Evolutionary conservation across 2,113 vertebrate genomes (phyloP).

Genomic region (Psilopsiagon aurifrons): DNA sequence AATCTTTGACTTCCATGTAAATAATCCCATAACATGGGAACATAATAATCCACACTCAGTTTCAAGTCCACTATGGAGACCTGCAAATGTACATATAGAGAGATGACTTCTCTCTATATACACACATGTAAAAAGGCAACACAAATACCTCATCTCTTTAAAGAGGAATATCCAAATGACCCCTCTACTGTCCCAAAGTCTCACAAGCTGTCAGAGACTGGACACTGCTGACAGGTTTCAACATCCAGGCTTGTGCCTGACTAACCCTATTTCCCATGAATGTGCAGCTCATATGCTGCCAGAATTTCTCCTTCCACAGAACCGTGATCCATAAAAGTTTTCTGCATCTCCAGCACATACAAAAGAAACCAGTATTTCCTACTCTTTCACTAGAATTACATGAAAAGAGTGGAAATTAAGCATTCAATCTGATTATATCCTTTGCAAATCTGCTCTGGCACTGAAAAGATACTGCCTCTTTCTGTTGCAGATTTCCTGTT

Average conservation of each 20-base stretch:
- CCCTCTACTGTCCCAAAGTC: not conserved
- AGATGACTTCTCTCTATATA: not conserved
- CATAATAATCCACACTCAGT: not conserved
- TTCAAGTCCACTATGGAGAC: fast-evolving
- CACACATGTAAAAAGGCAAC: not conserved
- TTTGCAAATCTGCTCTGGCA: not conserved
- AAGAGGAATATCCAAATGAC: not conserved
- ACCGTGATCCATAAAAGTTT: no score
- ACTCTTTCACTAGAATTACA: not conserved
- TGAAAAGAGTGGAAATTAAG: not conserved
- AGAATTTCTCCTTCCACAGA: not conserved
- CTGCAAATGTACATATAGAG: fast-evolving
- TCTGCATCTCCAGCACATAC: not conserved
- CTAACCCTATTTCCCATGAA: not conserved
- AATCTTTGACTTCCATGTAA: not conserved
- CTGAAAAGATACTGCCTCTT: not conserved
- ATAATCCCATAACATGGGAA: not conserved
- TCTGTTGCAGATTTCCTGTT: not conserved
- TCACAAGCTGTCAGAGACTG: not conserved
- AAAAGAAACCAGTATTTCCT: not conserved
- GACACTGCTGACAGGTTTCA: not conserved
- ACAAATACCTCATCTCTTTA: not conserved
- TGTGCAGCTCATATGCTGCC: not conserved
- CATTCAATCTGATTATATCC: not conserved
- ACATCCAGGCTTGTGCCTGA: not conserved